These are phyloP conservation scores for Ahaetulla prasina DNA, from an alignment of 2,113 vertebrate species.

Conservation along the genomic window DNA sequence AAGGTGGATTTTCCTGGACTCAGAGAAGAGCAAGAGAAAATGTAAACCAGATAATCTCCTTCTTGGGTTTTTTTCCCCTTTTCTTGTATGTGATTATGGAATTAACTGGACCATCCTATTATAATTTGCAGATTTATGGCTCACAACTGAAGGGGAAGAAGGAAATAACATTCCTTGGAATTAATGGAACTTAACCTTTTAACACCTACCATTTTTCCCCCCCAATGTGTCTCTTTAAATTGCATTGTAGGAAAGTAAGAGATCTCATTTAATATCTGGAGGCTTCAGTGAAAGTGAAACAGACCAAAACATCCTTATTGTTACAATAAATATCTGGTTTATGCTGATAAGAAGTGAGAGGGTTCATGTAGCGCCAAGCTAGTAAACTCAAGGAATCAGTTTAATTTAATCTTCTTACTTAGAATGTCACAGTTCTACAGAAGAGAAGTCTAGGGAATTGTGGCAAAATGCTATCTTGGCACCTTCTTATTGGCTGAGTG, in stretches of 20 bases:
- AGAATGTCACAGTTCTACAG: slow-evolving; percentile 39
- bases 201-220: slow-evolving; percentile 38
- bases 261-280: slow-evolving; percentile 61
- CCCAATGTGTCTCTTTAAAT: slow-evolving; percentile 34
- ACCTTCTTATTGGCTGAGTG: slow-evolving; percentile 39
- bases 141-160: neutral
- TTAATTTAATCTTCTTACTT: slow-evolving; percentile 67
- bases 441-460: slow-evolving; percentile 57
- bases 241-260: slow-evolving; percentile 52
- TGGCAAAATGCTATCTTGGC: slow-evolving; percentile 48
- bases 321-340: slow-evolving; percentile 68
- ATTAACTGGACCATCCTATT: neutral
- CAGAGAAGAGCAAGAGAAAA: too few relatives aligned
- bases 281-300: slow-evolving; percentile 56
- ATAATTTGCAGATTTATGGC: neutral
- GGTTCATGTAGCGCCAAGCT: slow-evolving; percentile 63
- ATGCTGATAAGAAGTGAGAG: slow-evolving; percentile 67
- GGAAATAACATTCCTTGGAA: slow-evolving; percentile 44
- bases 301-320: slow-evolving; percentile 60
- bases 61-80: neutral
- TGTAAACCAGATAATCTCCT: neutral
- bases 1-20: neutral
- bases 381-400: slow-evolving; percentile 60
- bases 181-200: slow-evolving; percentile 60
- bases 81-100: neutral